These are phyloP conservation scores for Vulpes lagopus DNA, from an alignment of 2,113 vertebrate genomes.

Conservation along the genomic window DNA sequence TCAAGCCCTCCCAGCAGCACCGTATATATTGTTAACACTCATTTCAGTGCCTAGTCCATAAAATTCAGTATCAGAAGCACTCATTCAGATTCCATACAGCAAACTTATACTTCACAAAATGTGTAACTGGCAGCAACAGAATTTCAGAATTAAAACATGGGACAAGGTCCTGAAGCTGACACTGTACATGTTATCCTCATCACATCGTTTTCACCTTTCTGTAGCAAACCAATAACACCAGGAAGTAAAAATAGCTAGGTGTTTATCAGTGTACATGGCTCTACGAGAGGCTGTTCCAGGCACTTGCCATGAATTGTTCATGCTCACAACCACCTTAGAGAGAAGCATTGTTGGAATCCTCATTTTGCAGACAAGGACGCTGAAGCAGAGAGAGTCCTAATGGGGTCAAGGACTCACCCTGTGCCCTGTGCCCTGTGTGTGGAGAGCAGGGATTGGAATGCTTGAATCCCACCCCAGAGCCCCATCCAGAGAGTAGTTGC, in stretches of 20 bases:
- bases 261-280: rapidly evolving
- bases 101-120: neutral
- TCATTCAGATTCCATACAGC: neutral
- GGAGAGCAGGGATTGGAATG: too few relatives aligned
- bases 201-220: neutral
- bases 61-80: neutral
- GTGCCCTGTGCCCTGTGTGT: neutral
- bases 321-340: rapidly evolving
- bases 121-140: neutral
- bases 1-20: neutral
- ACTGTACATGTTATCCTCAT: neutral
- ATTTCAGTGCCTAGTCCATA: neutral
- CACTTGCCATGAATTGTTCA: rapidly evolving
- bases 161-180: neutral
- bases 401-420: neutral
- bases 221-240: too few relatives aligned
- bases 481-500: rapidly evolving
- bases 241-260: neutral
- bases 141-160: neutral
- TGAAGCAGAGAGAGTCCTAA: rapidly evolving
- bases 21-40: neutral
- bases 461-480: neutral
- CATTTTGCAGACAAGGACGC: rapidly evolving
- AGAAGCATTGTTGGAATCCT: rapidly evolving
- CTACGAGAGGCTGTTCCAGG: rapidly evolving